Conservation (phyloP, 2,113 vertebrate species). For the Eublepharis macularius region DNA sequence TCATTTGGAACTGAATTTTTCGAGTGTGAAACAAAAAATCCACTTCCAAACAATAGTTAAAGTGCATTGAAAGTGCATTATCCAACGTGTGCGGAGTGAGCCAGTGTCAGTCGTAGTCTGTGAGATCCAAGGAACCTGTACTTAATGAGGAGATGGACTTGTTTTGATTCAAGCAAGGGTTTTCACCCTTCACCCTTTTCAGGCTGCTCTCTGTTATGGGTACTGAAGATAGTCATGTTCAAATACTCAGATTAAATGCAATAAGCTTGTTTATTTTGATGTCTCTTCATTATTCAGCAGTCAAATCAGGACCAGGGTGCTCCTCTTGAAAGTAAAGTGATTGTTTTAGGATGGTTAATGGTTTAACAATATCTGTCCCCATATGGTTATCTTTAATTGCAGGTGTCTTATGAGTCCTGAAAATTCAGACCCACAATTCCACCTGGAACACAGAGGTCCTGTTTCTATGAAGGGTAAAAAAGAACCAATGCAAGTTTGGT, state of each 20-base stretch:
- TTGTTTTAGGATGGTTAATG: neutral
- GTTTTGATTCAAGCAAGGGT: too few species aligned
- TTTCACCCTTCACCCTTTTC: too few species aligned
- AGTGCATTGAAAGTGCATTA: too few species aligned
- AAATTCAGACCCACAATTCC: constrained; percentile 94
- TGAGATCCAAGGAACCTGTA: too few species aligned
- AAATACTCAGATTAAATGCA: neutral
- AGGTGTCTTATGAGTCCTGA: constrained; percentile 95
- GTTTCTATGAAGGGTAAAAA: constrained; percentile 98
- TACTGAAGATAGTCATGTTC: neutral
- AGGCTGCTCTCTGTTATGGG: too few species aligned
- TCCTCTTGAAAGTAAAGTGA: neutral
- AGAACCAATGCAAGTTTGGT: constrained; percentile 99
- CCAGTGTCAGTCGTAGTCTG: too few species aligned
- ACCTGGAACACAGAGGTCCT: constrained; percentile 90
- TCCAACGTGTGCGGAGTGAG: too few species aligned
- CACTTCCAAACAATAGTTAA: too few species aligned
- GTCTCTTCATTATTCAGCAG: neutral
- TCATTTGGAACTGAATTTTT: too few species aligned
- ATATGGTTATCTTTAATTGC: constrained; percentile 33
- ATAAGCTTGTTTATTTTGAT: neutral
- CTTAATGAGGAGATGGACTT: too few species aligned
- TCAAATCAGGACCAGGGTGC: neutral
- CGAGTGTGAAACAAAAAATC: too few species aligned
- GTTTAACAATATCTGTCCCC: neutral